Evolutionary conservation across 2,113 vertebrate genomes (phyloP).

Genomic region (Elanoides forficatus): DNA sequence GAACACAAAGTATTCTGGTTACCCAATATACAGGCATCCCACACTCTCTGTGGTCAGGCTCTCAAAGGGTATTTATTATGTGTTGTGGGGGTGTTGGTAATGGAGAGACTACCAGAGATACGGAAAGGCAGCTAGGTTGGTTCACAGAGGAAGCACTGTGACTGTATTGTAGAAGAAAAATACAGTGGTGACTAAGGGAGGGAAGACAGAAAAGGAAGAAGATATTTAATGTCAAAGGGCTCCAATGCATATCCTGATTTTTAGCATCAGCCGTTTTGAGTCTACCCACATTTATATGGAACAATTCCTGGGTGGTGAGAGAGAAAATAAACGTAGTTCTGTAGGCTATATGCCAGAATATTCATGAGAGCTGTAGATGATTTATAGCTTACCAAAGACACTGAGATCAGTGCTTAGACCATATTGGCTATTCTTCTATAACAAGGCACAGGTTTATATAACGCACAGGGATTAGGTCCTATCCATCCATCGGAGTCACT

Average conservation of each 20-base stretch:
- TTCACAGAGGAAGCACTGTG: background rate
- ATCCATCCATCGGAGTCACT: background rate
- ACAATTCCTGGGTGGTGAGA: background rate
- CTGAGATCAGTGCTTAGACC: slow-evolving; percentile 19
- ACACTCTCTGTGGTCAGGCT: background rate
- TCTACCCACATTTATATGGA: background rate
- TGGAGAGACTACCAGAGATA: background rate
- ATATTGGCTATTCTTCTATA: background rate
- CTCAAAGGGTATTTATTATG: background rate
- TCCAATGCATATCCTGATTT: background rate
- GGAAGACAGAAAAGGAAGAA: background rate
- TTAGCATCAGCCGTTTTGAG: background rate
- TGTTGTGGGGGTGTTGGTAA: background rate
- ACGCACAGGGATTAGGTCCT: background rate
- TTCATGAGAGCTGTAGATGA: background rate
- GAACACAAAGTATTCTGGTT: background rate
- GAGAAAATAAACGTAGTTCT: background rate
- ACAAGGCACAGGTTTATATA: background rate
- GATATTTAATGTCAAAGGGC: background rate
- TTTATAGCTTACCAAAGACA: slow-evolving; percentile 22
- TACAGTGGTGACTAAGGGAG: background rate
- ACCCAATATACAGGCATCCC: background rate
- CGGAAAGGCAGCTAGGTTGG: background rate
- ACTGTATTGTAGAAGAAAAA: background rate
- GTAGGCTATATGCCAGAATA: background rate